phyloP scores from a whole-genome alignment of 1,140 invertebrate genomes.

The Trichomalopsis sarcophagae region DNA sequence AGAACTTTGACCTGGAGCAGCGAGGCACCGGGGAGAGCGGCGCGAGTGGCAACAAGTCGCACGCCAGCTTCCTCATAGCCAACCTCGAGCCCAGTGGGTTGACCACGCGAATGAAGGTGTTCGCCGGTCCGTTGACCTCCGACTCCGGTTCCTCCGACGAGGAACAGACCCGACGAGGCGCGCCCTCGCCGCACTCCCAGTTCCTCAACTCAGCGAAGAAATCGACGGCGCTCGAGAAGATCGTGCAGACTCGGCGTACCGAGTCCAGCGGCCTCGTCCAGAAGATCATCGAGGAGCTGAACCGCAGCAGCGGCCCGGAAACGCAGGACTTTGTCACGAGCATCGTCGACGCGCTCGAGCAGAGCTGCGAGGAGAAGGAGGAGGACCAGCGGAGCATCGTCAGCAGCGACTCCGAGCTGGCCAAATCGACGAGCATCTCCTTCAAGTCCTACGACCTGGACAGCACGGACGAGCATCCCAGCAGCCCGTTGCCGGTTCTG shows the following conservation, averaged over 20 bases:
- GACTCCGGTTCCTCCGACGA: not conserved
- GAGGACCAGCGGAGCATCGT: not conserved
- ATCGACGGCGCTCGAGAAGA: constrained; percentile 10
- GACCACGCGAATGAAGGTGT: not conserved
- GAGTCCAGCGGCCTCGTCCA: constrained; percentile 17
- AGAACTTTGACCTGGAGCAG: not conserved
- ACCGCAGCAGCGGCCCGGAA: not conserved
- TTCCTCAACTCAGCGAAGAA: constrained; percentile 31
- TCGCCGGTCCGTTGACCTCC: not conserved
- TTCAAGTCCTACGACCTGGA: constrained; percentile 39
- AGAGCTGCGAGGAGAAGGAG: not conserved
- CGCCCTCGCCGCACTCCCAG: not conserved
- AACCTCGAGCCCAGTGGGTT: constrained; percentile 22
- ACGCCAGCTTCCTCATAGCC: constrained; percentile 37
- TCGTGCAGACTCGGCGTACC: not conserved
- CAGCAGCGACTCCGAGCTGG: constrained; percentile 29
- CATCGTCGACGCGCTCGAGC: constrained; percentile 11
- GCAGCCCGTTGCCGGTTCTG: not conserved
- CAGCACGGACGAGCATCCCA: not conserved
- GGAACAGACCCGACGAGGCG: not conserved
- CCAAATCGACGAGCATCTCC: constrained; percentile 38
- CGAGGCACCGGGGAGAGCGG: not conserved
- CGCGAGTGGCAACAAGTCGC: not conserved
- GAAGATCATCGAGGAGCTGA: constrained; percentile 37
- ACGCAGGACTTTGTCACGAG: not conserved